Conservation (phyloP, 2,113 vertebrate genomes). For the Trichechus manatus region DNA sequence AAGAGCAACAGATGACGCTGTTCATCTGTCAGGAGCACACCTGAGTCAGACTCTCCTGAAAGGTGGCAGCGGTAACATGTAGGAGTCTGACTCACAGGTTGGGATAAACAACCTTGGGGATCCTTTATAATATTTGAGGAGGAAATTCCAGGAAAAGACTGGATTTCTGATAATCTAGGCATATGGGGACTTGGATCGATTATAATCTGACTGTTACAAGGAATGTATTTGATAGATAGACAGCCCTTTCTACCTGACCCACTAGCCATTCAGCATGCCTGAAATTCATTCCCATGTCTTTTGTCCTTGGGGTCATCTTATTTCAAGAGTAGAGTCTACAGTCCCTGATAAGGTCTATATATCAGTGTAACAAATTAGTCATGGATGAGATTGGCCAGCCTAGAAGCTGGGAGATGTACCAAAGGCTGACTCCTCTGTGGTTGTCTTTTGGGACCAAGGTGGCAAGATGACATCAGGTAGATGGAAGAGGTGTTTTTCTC, state of each 20-base stretch:
- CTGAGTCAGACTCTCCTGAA: background rate
- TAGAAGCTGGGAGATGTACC: background rate
- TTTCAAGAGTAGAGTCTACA: background rate
- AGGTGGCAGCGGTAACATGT: background rate
- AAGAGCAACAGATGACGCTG: background rate
- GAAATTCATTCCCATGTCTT: background rate
- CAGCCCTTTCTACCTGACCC: background rate
- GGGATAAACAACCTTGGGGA: background rate
- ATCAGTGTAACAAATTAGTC: background rate
- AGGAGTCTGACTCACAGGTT: background rate
- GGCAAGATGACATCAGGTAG: background rate
- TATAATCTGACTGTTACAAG: background rate
- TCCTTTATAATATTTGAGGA: background rate
- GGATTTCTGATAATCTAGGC: background rate
- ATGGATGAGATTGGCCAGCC: background rate
- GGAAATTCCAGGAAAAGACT: background rate
- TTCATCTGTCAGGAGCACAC: background rate
- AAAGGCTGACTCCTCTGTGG: background rate
- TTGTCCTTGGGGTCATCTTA: background rate
- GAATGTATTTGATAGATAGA: background rate
- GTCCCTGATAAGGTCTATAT: background rate
- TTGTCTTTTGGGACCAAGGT: constrained; percentile 31
- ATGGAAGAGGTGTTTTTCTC: background rate
- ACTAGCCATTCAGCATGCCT: background rate
- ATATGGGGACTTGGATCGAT: background rate